Evolutionary conservation across 2,113 vertebrate species (phyloP), one percentile per base, ranked within the genome.

Genomic region (Alligator sinensis): DNA sequence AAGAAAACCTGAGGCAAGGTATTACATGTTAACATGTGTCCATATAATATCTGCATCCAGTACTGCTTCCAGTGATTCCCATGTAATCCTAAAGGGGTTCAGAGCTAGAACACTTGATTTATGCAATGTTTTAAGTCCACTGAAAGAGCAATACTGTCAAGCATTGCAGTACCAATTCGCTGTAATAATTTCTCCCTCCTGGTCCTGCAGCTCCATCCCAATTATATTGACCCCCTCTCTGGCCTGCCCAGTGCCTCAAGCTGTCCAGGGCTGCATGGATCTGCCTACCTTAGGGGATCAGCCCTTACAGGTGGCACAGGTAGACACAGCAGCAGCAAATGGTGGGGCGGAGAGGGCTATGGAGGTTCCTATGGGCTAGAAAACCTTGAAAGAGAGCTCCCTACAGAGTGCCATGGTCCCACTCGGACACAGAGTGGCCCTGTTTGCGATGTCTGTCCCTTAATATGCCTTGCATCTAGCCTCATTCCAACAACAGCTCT

Each of bases 161-260:
- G 34, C 59, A 70, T 0, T 59, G 38, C 61, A 38, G 62, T 1
- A 14, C 16, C 25, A 21, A 5, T 0, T 0, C 0, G 0, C 16
- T 47, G 47, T 47, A 9, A 47, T 47, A 47, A 47, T 47, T 47
- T 47, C 21, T 81, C 2, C 1, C 1, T 0, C 16, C 17, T 75
- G 7, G 59, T 14, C 19, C 83, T 47, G 9, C 11, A 79, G 24
- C 0, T 9, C 7, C 47, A 47, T 47, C 47, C 47, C 47, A 47
- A 0, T 84, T 74, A 38, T n/a, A 4, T 4, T 61, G 61, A 16
- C 4, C 64, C 11, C 58, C 7, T 77, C 6, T 74, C 27, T 70
- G 16, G 22, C 6, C 62, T 87, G 66, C 54, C 76, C 30, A 47
- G 47, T 47, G 47, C 47, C 47, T 47, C 47, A 47, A 47, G 9